phyloP scores from a whole-genome alignment of 2,797 vertebrate species.

The Chelon labrosus region DNA sequence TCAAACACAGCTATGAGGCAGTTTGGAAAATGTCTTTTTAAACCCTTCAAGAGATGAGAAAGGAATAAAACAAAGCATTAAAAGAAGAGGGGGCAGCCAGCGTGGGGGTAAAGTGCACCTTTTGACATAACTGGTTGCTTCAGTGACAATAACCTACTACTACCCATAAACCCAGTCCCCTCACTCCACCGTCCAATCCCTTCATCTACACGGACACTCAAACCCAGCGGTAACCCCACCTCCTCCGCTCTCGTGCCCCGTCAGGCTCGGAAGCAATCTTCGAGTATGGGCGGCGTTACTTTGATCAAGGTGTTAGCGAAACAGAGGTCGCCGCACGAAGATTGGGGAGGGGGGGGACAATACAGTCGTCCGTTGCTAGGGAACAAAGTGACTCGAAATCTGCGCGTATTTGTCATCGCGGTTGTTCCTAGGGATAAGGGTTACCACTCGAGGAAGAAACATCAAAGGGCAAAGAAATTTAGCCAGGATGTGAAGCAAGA shows the following conservation, averaged over 20 bases:
- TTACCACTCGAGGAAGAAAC: constrained; percentile 57
- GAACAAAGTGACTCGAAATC: constrained; percentile 67
- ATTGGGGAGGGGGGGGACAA: constrained; percentile 4
- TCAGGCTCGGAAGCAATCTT: constrained; percentile 50
- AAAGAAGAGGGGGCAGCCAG: background rate
- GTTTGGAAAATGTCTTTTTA: constrained; percentile 1
- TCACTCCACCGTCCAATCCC: constrained; percentile 22
- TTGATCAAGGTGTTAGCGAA: constrained; percentile 21
- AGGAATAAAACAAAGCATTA: constrained; percentile 2
- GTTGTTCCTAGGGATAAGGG: constrained; percentile 46
- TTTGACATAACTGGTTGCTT: constrained; percentile 38
- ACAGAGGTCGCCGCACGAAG: constrained; percentile 8
- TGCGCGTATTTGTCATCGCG: constrained; percentile 56
- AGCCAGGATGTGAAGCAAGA: constrained; percentile 60
- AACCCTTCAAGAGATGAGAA: constrained; percentile 1
- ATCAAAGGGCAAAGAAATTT: constrained; percentile 73
- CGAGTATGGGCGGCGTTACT: constrained; percentile 21
- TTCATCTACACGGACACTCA: constrained; percentile 62
- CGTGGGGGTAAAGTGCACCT: constrained; percentile 2
- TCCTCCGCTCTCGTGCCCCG: constrained; percentile 30
- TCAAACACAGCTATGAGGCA: background rate
- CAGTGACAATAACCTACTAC: constrained; percentile 44
- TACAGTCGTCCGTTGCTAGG: constrained; percentile 55
- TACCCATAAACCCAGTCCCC: constrained; percentile 40
- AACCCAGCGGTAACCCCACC: constrained; percentile 49